Evolutionary conservation across 2,888 invertebrate genomes (phyloP), one percentile per base, ranked within the genome.

Genomic region (Cataglyphis albicans): DNA sequence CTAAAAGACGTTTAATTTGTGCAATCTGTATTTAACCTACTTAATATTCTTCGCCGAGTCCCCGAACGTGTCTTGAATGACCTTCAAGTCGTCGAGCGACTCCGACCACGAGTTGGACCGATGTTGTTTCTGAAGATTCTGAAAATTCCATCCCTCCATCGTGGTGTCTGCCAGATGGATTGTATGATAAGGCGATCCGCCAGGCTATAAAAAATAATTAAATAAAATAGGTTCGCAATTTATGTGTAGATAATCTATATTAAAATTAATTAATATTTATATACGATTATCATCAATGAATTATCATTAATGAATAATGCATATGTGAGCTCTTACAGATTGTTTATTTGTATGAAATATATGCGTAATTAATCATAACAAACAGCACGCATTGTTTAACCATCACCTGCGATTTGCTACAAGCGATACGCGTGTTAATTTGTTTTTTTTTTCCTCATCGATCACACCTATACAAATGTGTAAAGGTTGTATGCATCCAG

Each of bases 91-190:
- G 93, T 98, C 98, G 86, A 98, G 96, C 0, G 98, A 98, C 91
- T 98, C 98, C 0, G 98, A 98, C 96, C 98, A 98, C 0, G 98
- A 98, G 93, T 97, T 98, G 75, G 98, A 98, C 52, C 98, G 96
- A 72, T 97, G 96, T 86, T 96, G 96, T 91, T 96, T 96, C 4
- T 44, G 44, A 44, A 97, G 94, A 52, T 96, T 96, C 44, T 97
- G 97, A 85, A 97, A 95, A 83, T 96, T 97, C 96, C 97, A 97
- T 4, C 97, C 97, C 91, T 98, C 97, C 0, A 97, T 96, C 86
- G 97, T 96, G 32, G 97, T 97, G 92, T 98, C 98, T 32, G 97
- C 96, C 15, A 97, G 97, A 88, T 98, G 97, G 82, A 98, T 97
- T 7, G 98, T 98, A 93, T 97, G 98, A 95, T 98, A 98, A 0